Conservation (phyloP, 2,888 invertebrate genomes). For the Cosmia pyralina region DNA sequence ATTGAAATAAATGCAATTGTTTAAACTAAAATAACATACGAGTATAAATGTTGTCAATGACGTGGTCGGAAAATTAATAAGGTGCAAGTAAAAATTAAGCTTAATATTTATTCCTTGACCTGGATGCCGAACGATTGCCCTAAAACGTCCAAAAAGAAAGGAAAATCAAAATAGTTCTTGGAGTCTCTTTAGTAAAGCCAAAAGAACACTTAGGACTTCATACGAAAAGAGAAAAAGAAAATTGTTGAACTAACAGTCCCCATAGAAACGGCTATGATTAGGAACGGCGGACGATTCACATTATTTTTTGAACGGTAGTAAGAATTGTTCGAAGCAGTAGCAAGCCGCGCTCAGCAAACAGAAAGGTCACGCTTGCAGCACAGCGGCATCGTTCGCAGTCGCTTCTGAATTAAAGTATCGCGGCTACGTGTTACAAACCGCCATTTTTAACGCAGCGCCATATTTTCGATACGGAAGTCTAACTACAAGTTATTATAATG, state of each 20-base stretch:
- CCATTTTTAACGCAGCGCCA: slow-evolving; percentile 60
- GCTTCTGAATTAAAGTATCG: slow-evolving; percentile 59
- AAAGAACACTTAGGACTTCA: neutral
- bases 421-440: slow-evolving; percentile 57
- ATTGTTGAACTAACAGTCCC: neutral
- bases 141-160: neutral
- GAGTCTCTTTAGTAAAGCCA: neutral
- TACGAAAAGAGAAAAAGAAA: neutral
- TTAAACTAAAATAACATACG: too few relatives aligned
- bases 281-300: too few relatives aligned
- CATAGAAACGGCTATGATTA: too few relatives aligned
- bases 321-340: slow-evolving; percentile 1
- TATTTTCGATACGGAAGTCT: slow-evolving; percentile 60
- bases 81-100: neutral
- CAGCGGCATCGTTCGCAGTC: slow-evolving; percentile 44
- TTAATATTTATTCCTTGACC: neutral
- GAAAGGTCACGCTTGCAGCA: slow-evolving; percentile 59
- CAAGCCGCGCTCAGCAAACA: slow-evolving; percentile 22
- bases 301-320: too few relatives aligned
- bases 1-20: too few relatives aligned
- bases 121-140: neutral
- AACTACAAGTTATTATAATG: slow-evolving; percentile 59
- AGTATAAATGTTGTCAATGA: neutral
- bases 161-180: neutral
- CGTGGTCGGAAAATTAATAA: neutral